Evolutionary conservation across 64 coral and sea anemone species (phyloP).

Genomic region (Montipora cactus): DNA sequence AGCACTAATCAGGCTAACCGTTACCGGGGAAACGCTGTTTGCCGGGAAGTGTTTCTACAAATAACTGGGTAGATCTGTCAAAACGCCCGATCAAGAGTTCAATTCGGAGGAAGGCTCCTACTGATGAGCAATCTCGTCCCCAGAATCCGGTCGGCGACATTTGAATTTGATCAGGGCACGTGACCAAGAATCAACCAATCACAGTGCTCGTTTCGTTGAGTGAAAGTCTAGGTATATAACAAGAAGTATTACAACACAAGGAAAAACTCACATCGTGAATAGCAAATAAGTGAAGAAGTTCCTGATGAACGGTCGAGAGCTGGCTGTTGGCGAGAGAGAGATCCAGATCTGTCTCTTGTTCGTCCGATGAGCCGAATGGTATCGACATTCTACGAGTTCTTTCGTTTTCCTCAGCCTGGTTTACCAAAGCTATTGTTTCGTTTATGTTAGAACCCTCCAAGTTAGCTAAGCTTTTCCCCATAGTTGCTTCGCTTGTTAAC

Average conservation of each 20-base stretch:
- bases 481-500: not conserved
- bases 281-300: slow-evolving; percentile 94
- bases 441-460: slow-evolving; percentile 17
- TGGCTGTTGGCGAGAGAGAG: slow-evolving; percentile 59
- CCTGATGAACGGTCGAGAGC: slow-evolving; percentile 79
- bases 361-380: slow-evolving; percentile 60
- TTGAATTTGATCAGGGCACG: no score
- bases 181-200: no score
- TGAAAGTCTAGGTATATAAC: no score
- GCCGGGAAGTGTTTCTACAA: no score
- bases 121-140: no score
- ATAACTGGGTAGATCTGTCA: no score
- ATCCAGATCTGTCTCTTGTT: slow-evolving; percentile 66
- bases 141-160: no score
- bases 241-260: not conserved
- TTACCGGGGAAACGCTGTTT: no score
- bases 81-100: no score
- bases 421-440: slow-evolving; percentile 55
- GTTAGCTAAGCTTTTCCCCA: not conserved
- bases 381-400: slow-evolving; percentile 73
- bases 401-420: slow-evolving; percentile 79
- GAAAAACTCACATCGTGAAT: slow-evolving; percentile 84
- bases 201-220: no score
- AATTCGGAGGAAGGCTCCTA: no score
- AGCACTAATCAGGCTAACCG: no score